Percentiles rank a stretch among this genome's conserved stretches.
These are phyloP conservation scores for Cryptus armator DNA, from an alignment of 2,888 invertebrate species.

Conservation along the genomic window DNA sequence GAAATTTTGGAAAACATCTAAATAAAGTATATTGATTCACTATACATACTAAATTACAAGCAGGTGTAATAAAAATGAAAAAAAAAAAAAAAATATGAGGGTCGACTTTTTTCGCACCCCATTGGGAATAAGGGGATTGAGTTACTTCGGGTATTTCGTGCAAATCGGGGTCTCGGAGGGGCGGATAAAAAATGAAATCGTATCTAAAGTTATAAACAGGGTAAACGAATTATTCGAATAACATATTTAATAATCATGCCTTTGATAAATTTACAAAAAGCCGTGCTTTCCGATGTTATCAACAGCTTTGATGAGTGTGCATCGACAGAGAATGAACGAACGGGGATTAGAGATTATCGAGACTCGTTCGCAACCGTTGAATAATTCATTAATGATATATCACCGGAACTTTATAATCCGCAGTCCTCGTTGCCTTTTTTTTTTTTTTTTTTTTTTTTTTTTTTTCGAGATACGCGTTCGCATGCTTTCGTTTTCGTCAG, in stretches of 20 bases:
- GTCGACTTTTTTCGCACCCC: not conserved
- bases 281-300: constrained; percentile 56
- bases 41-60: constrained; percentile 36
- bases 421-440: not conserved
- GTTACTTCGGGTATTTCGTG: constrained; percentile 3
- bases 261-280: constrained; percentile 47
- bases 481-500: constrained; percentile 47
- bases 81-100: not conserved
- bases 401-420: not conserved
- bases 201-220: constrained; percentile 8
- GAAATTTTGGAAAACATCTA: constrained; percentile 19
- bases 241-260: constrained; percentile 59
- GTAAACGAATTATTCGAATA: constrained; percentile 35
- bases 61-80: not conserved
- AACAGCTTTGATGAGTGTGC: constrained; percentile 34
- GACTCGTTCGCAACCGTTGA: constrained; percentile 23
- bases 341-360: constrained; percentile 22
- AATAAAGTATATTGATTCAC: constrained; percentile 3
- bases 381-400: not conserved
- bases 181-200: constrained; percentile 10
- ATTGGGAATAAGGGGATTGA: no score
- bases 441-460: constrained; percentile 11
- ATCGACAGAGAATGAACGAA: constrained; percentile 31
- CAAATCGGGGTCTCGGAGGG: not conserved
- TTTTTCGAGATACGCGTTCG: constrained; percentile 14